Evolutionary conservation across 2,888 invertebrate species (phyloP), one percentile per base, ranked within the genome.

Genomic region (Biston betularia): DNA sequence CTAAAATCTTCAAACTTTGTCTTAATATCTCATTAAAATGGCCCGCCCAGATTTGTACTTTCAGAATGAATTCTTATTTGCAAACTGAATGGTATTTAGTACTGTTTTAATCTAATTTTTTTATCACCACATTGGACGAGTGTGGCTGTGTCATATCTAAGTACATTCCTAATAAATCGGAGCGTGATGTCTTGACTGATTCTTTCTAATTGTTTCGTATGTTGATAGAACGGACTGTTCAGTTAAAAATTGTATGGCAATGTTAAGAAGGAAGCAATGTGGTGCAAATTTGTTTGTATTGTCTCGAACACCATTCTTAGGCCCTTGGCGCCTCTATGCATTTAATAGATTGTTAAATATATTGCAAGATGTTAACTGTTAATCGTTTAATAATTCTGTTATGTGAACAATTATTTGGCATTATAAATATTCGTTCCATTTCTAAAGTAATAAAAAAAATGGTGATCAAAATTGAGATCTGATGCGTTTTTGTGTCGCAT

Each of bases 331-430:
- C 89, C 87, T 84, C 75, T 81, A 87, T 92, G 93, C 93, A 93
- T 93, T 93, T 93, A 93, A 85, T 93, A 92, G 89, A 79, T 90
- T 92, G 91, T 93, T 93, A 91, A 88, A 89, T 82, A 72, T 89
- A 87, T 85, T 89, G 85, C 83, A 86, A 89, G 88, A 90, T 82
- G 80, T 92, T 88, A 89, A 92, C 83, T 91, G 92, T 92, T 91
- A 88, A 81, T 89, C 88, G 88, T 91, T 90, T 87, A 38, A 62
- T 62, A 84, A 85, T 86, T 86, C 84, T 86, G 86, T 89, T 89
- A 83, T 61, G 63, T 76, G 79, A 77, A 79, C 80, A 76, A 81
- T 74, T 83, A 82, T 82, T 87, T 84, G 80, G 78, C 78, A 58
- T 79, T 72, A 79, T 79, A 79, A 76, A 65, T 67, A 59, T 65